Conservation (phyloP, 2,888 invertebrate species). For the Xylota segnis region DNA sequence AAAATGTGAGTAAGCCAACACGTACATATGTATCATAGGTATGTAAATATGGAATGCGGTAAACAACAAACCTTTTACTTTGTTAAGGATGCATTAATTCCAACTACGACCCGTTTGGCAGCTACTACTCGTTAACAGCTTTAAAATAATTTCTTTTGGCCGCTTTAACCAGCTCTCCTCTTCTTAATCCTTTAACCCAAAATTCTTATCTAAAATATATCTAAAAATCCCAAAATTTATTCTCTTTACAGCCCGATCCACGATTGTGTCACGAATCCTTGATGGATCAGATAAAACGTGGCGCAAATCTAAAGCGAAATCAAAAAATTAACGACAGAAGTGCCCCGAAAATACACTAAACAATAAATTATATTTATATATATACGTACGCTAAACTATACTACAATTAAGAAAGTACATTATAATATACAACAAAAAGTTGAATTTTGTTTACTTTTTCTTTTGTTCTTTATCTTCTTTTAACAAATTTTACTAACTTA, state of each 20-base stretch:
- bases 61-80: neutral
- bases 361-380: conserved; percentile 58
- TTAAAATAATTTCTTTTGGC: conserved; percentile 45
- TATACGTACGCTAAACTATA: conserved; percentile 60
- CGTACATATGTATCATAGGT: too few relatives aligned
- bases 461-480: conserved; percentile 30
- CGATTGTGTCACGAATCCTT: conserved; percentile 93
- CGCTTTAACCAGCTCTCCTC: conserved; percentile 43
- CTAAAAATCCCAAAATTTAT: conserved; percentile 1
- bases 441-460: conserved; percentile 43
- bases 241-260: conserved; percentile 88
- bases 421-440: conserved; percentile 32
- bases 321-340: conserved; percentile 89
- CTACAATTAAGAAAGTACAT: conserved; percentile 41
- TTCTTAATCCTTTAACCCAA: neutral
- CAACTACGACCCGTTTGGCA: neutral
- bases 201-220: neutral
- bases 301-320: conserved; percentile 92
- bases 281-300: conserved; percentile 97
- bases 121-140: conserved; percentile 46
- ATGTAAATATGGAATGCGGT: too few relatives aligned
- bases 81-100: neutral
- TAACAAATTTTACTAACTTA: conserved; percentile 62
- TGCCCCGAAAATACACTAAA: conserved; percentile 93
- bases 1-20: too few relatives aligned